Evolutionary conservation across 2,113 vertebrate genomes (phyloP).

Genomic region (Sebastes schlegelii): DNA sequence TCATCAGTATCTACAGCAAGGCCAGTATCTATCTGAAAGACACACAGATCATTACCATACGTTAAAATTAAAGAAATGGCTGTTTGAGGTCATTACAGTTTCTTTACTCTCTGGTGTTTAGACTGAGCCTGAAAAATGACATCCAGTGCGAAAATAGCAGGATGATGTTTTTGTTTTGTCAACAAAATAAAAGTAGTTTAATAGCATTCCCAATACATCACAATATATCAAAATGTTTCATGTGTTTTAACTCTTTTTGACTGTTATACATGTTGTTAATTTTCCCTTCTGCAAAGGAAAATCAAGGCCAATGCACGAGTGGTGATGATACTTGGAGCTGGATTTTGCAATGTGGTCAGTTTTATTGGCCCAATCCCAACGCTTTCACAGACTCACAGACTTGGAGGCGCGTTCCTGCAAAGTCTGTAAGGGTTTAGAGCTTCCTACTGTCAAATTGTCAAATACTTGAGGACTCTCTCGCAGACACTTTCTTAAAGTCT

Average conservation of each 20-base stretch:
- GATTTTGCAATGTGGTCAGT: slow-evolving; percentile 6
- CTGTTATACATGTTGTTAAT: no score
- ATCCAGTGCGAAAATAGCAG: neutral
- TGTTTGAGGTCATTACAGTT: neutral
- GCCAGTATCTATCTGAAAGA: slow-evolving; percentile 3
- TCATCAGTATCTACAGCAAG: neutral
- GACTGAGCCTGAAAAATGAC: neutral
- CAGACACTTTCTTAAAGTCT: no score
- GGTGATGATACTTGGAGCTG: neutral
- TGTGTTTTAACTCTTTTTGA: neutral
- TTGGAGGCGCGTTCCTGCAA: no score
- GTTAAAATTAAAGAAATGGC: neutral
- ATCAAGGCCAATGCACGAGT: neutral
- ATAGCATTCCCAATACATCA: neutral
- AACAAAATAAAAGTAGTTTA: neutral
- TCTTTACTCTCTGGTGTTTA: neutral
- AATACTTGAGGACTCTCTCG: no score
- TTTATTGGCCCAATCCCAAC: neutral
- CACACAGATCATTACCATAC: slow-evolving; percentile 7
- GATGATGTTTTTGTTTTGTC: neutral
- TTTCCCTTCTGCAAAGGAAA: neutral
- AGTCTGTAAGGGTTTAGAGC: no score
- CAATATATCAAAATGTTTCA: neutral
- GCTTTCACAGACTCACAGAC: no score
- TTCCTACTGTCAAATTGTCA: no score